Percentiles rank a stretch among this genome's conserved stretches.
phyloP scores from a whole-genome alignment of 2,113 vertebrate species.

The Erythrolamprus reginae region DNA sequence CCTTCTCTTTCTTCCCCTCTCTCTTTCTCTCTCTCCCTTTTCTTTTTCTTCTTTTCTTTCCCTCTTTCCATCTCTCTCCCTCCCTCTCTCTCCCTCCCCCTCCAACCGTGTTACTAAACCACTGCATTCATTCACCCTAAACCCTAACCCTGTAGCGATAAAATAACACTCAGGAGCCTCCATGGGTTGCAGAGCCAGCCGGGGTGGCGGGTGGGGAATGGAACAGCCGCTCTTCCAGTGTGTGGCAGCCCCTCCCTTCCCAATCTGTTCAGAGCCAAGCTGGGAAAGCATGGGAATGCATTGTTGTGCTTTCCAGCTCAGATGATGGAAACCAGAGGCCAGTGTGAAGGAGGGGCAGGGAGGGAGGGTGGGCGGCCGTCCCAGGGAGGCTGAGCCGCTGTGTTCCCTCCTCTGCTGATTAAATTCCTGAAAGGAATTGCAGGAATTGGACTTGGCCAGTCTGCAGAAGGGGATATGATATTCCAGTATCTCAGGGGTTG shows the following conservation, averaged over 20 bases:
- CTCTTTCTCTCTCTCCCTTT: too few species aligned
- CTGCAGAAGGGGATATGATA: neutral
- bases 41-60: too few species aligned
- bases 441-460: neutral
- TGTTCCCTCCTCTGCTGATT: too few species aligned
- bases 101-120: too few species aligned
- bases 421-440: neutral
- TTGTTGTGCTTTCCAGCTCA: neutral
- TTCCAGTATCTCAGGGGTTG: neutral
- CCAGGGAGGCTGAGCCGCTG: rapidly evolving
- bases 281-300: neutral
- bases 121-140: too few species aligned
- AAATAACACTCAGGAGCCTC: neutral
- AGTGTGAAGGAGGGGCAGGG: neutral
- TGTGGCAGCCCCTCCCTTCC: neutral
- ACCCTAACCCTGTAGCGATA: neutral
- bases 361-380: neutral
- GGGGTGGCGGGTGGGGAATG: neutral
- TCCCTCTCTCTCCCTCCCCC: too few species aligned
- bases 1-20: too few species aligned
- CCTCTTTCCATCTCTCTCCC: too few species aligned
- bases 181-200: too few species aligned
- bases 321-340: neutral
- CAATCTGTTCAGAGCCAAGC: neutral
- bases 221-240: neutral